Evolutionary conservation across 2,113 vertebrate genomes (phyloP).

Genomic region (Psammodynastes pulverulentus): DNA sequence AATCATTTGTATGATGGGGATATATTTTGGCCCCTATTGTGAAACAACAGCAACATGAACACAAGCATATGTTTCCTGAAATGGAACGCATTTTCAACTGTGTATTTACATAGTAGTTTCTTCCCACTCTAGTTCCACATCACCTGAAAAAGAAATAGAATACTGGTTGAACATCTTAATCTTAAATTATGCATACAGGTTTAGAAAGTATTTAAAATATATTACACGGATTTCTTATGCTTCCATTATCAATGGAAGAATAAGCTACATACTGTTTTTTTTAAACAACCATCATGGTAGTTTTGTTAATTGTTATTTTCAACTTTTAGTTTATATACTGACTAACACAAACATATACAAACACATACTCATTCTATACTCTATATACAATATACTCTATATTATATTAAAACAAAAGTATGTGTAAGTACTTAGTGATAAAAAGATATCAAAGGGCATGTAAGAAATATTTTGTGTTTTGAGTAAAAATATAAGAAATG

Average conservation of each 20-base stretch:
- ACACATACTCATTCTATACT: background rate
- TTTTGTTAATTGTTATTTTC: background rate
- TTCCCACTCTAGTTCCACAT: conserved; percentile 97
- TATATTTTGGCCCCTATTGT: conserved; percentile 71
- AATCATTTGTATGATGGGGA: conserved; percentile 56
- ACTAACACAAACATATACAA: background rate
- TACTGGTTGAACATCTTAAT: conserved; percentile 23
- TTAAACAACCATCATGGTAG: background rate
- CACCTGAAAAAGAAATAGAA: conserved; percentile 77
- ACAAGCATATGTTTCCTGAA: conserved; percentile 48
- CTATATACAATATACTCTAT: background rate
- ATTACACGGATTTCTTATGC: conserved; percentile 13
- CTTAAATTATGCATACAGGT: background rate
- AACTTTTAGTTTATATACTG: background rate
- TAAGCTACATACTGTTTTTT: background rate
- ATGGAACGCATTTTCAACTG: conserved; percentile 35
- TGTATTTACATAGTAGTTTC: conserved; percentile 92
- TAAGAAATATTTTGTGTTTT: background rate
- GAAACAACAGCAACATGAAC: conserved; percentile 47
- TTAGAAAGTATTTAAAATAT: conserved; percentile 26
- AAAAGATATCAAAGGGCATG: background rate
- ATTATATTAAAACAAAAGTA: background rate
- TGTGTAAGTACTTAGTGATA: background rate
- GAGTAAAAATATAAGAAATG: background rate
- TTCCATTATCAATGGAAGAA: background rate